A percentile compares a stretch with the other conserved stretches of the same genome.
These are phyloP conservation scores for Lepus townsendii DNA, from an alignment of 2,797 vertebrate genomes.

Conservation along the genomic window DNA sequence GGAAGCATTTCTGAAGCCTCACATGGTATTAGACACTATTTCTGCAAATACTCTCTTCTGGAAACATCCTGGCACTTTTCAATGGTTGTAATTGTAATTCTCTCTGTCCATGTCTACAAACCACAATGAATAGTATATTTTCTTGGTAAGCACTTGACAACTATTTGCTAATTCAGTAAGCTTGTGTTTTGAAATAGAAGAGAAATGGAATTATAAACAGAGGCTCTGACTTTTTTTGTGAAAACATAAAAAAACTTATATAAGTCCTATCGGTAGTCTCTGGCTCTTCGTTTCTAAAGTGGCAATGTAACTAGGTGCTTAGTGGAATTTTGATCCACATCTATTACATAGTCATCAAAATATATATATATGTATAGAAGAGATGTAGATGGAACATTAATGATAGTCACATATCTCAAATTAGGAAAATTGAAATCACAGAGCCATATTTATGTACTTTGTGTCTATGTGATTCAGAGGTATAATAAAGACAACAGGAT, in stretches of 20 bases:
- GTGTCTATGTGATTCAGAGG: background rate
- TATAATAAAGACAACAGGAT: conserved; percentile 56
- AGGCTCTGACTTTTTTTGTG: background rate
- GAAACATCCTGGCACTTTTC: background rate
- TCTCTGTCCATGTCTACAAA: background rate
- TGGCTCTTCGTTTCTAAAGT: background rate
- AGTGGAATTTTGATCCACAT: conserved; percentile 57
- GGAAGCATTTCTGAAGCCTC: background rate
- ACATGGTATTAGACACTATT: background rate
- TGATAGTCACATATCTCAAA: background rate
- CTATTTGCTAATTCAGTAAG: background rate
- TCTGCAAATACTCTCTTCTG: conserved; percentile 1
- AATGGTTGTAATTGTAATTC: background rate
- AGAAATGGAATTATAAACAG: background rate
- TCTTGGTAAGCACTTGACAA: background rate
- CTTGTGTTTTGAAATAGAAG: background rate
- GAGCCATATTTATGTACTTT: conserved; percentile 16
- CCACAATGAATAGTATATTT: background rate
- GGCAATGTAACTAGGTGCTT: background rate
- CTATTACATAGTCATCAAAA: conserved; percentile 45
- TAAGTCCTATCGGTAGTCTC: background rate
- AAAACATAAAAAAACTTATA: background rate
- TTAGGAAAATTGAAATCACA: conserved; percentile 37
- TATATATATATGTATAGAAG: conserved; percentile 13
- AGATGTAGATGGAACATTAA: background rate